Conservation (phyloP, 2,113 vertebrate genomes). For the Pygoscelis antarcticus region DNA sequence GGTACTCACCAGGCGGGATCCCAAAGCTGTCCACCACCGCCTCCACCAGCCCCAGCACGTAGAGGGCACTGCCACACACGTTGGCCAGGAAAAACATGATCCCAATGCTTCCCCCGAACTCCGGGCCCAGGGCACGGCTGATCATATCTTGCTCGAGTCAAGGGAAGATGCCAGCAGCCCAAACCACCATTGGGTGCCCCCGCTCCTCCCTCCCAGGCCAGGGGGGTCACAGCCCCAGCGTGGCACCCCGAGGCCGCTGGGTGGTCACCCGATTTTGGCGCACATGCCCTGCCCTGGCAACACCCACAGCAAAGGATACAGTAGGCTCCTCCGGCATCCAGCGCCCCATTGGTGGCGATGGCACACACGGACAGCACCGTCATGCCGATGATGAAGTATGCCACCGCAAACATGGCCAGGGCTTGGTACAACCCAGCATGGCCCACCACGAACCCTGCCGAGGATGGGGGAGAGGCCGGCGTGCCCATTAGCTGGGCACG, state of each 20-base stretch:
- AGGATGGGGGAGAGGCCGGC: neutral
- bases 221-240: neutral
- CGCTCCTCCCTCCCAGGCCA: neutral
- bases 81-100: conserved; percentile 95
- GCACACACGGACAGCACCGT: conserved; percentile 90
- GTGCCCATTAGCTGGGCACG: fast-evolving
- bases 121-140: conserved; percentile 88
- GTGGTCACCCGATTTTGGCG: neutral
- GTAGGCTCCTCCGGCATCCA: conserved; percentile 91
- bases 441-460: conserved; percentile 86
- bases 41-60: conserved; percentile 87
- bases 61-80: conserved; percentile 88
- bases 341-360: conserved; percentile 90
- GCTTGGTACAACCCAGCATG: conserved; percentile 87
- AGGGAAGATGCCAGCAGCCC: conserved; percentile 40
- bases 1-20: conserved; percentile 72
- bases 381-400: conserved; percentile 92
- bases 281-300: neutral
- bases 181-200: neutral
- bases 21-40: conserved; percentile 85
- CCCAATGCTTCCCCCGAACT: conserved; percentile 91
- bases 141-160: conserved; percentile 85
- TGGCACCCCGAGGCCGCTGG: neutral
- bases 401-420: conserved; percentile 84
- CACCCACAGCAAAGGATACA: conserved; percentile 82